Percentiles rank a stretch among this genome's conserved stretches.
Conservation (phyloP, 2,888 invertebrate species). For the Chrysodeixis includens region DNA sequence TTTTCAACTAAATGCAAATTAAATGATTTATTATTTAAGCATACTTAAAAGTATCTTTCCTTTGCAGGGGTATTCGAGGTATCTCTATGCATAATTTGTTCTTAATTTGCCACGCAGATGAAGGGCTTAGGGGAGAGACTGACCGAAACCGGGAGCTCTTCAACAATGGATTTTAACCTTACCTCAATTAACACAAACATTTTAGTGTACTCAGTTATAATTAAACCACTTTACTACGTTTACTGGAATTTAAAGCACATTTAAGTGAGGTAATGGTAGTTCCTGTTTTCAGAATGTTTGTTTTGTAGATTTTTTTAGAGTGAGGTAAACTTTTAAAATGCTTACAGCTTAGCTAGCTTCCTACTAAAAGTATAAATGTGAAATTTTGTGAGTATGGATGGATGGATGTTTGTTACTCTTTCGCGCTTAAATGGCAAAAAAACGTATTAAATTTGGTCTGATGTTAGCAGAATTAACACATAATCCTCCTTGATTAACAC, state of each 20-base stretch:
- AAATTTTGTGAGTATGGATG: too few species aligned
- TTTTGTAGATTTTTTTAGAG: too few species aligned
- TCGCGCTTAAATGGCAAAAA: too few species aligned
- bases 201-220: background rate
- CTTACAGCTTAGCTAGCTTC: too few species aligned
- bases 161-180: background rate
- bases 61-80: background rate
- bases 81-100: slow-evolving; percentile 6
- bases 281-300: too few species aligned
- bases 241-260: background rate
- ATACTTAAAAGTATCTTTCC: slow-evolving; percentile 1
- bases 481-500: too few species aligned
- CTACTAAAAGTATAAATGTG: too few species aligned
- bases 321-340: too few species aligned
- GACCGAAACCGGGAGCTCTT: background rate
- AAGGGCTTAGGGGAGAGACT: background rate
- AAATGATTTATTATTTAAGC: slow-evolving; percentile 9
- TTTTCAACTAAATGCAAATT: background rate
- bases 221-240: background rate
- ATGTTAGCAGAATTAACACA: too few species aligned
- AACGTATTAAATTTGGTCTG: too few species aligned
- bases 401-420: too few species aligned
- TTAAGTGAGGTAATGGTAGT: too few species aligned
- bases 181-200: slow-evolving; percentile 5
- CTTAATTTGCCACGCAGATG: slow-evolving; percentile 6